Evolutionary conservation across 2,113 vertebrate genomes (phyloP).

Genomic region (Gavia stellata): DNA sequence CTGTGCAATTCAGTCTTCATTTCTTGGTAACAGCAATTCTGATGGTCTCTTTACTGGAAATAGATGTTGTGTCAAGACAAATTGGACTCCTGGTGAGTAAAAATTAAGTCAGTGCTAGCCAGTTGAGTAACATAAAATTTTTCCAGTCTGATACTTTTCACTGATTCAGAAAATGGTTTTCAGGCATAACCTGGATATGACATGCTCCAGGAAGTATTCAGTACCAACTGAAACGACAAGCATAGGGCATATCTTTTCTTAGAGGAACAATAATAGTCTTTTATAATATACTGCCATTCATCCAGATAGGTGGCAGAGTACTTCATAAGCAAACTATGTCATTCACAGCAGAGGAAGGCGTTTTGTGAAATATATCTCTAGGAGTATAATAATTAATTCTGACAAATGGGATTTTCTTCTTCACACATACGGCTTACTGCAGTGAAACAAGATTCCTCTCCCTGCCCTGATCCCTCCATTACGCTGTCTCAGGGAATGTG

Average conservation of each 20-base stretch:
- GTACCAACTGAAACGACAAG: background rate
- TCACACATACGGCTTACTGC: background rate
- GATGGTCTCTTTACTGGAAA: conserved; percentile 46
- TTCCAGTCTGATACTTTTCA: conserved; percentile 51
- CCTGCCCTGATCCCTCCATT: background rate
- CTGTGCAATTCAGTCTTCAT: background rate
- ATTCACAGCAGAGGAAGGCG: background rate
- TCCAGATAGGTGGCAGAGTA: background rate
- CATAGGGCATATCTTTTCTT: background rate
- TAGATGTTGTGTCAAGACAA: conserved; percentile 36
- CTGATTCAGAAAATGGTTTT: conserved; percentile 31
- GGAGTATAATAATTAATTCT: background rate
- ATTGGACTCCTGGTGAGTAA: conserved; percentile 12
- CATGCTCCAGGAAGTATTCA: background rate
- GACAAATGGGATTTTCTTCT: background rate
- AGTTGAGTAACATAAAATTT: conserved; percentile 35
- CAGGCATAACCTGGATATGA: background rate
- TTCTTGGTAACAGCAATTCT: background rate
- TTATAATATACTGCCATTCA: background rate
- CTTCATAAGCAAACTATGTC: background rate
- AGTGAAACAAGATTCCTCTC: background rate
- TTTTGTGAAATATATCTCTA: background rate
- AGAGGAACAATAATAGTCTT: background rate
- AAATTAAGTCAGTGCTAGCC: conserved; percentile 24
- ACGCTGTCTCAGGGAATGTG: background rate